Evolutionary conservation across 2,888 invertebrate genomes (phyloP), one percentile per base, ranked within the genome.

Genomic region (Drosophila fulvimacula): DNA sequence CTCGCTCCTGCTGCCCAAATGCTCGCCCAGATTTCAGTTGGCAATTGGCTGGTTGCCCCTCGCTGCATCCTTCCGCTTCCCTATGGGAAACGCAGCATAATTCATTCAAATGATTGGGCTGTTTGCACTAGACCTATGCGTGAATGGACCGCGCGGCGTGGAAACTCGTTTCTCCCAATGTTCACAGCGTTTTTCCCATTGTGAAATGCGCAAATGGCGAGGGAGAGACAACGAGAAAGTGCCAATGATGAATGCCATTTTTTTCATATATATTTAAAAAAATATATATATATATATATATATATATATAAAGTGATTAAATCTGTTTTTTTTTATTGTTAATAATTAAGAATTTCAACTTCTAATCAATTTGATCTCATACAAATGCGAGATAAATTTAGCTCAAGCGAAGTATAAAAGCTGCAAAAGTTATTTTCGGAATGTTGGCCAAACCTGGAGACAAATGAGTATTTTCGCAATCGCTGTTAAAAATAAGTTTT

Each of bases 41-140:
- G 48, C 70, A 59, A 59, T 69, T 59, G 61, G 36, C 51, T 38
- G 55, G 46, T 36, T 57, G 44, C 52, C 56, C 42, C 58, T 39
- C 46, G 21, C 70, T 48, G 58, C 68, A 74, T 81, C 80, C 79
- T 72, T 80, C 41, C 58, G 44, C 42, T 9, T 51, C 41, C 34
- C 32, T 41, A 39, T 83, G 84, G 69, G 73, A 80, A 85, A 71
- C 53, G 69, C 60, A 57, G 72, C 72, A 88, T 88, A 88, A 86
- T 88, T 86, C 88, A 86, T 86, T 86, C 69, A 80, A 88, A 86
- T 86, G 82, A 88, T 86, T 86, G 86, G 86, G 72, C 73, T 86
- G 88, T 88, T 88, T 88, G 86, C 76, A 79, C 46, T 72, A 71
- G 73, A 71, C 27, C 21, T 24, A 38, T 17, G 10, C 39, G 41